Percentiles rank a stretch among this genome's conserved stretches.
Evolutionary conservation across 2,113 vertebrate species (phyloP).

Genomic region (Labeo catla): DNA sequence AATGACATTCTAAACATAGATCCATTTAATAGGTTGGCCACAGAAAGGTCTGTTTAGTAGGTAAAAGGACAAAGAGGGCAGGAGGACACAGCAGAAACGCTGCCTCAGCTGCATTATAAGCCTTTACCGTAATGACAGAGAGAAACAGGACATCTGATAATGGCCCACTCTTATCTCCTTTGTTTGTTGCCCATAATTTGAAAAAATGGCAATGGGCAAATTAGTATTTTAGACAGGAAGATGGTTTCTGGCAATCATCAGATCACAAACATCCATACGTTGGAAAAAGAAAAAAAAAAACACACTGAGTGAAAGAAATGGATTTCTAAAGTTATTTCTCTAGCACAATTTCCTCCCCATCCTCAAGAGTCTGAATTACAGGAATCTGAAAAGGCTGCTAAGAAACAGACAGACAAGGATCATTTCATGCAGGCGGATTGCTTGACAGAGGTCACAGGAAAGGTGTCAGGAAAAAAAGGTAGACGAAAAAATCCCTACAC

Average conservation of each 20-base stretch:
- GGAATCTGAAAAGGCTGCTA: slow-evolving; percentile 66
- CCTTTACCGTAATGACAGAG: slow-evolving; percentile 45
- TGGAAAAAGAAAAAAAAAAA: slow-evolving; percentile 40
- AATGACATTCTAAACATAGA: not conserved
- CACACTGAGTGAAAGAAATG: slow-evolving; percentile 64
- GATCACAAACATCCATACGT: slow-evolving; percentile 65
- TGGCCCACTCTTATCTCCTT: slow-evolving; percentile 24
- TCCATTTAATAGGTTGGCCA: not conserved
- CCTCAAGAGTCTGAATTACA: slow-evolving; percentile 64
- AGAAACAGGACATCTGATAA: slow-evolving; percentile 41
- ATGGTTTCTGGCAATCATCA: slow-evolving; percentile 44
- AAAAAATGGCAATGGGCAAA: slow-evolving; percentile 34
- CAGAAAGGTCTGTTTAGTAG: not conserved
- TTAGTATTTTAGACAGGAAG: slow-evolving; percentile 33
- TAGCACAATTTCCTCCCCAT: slow-evolving; percentile 43
- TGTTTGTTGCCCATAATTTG: slow-evolving; percentile 35
- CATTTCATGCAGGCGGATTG: slow-evolving; percentile 63
- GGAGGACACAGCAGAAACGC: slow-evolving; percentile 13
- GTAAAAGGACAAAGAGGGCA: slow-evolving; percentile 37
- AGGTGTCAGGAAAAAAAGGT: slow-evolving; percentile 56
- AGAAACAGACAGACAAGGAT: slow-evolving; percentile 47
- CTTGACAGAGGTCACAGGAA: slow-evolving; percentile 73
- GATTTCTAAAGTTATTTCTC: slow-evolving; percentile 63
- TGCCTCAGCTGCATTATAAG: slow-evolving; percentile 24
- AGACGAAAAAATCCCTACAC: slow-evolving; percentile 9